Percentiles rank a stretch among this genome's conserved stretches.
phyloP scores from a whole-genome alignment of 2,888 invertebrate genomes.

The Agriopis leucophaearia region DNA sequence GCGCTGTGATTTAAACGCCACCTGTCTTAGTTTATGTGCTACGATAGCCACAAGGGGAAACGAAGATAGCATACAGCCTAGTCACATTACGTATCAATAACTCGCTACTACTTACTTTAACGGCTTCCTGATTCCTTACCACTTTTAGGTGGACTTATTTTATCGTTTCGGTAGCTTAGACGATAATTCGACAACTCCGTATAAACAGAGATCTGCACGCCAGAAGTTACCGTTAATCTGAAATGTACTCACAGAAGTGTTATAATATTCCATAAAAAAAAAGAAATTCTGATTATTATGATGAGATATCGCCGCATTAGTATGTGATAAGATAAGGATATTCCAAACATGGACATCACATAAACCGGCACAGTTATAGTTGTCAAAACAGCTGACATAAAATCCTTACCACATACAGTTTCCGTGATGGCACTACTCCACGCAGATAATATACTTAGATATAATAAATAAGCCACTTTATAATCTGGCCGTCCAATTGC shows the following conservation, averaged over 20 bases:
- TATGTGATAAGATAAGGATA: constrained; percentile 50
- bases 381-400: constrained; percentile 49
- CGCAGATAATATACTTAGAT: constrained; percentile 44
- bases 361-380: constrained; percentile 47
- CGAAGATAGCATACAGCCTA: constrained; percentile 52
- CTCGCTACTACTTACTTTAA: constrained; percentile 40
- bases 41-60: constrained; percentile 71
- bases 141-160: constrained; percentile 23
- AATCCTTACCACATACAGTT: constrained; percentile 48
- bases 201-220: neutral
- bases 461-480: constrained; percentile 57
- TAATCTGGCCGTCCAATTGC: constrained; percentile 47
- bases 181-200: constrained; percentile 39
- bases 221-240: neutral
- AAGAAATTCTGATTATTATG: constrained; percentile 6
- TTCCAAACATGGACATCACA: constrained; percentile 46
- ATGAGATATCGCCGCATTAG: constrained; percentile 30
- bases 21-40: constrained; percentile 74
- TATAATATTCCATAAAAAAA: constrained; percentile 10
- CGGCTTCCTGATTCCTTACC: constrained; percentile 39
- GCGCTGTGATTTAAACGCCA: constrained; percentile 73
- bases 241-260: constrained; percentile 19
- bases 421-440: constrained; percentile 47
- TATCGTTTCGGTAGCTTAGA: constrained; percentile 22
- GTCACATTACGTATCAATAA: constrained; percentile 44